Evolutionary conservation across 2,797 vertebrate genomes (phyloP), one percentile per base, ranked within the genome.

Genomic region (Lithobates sylvaticus): DNA sequence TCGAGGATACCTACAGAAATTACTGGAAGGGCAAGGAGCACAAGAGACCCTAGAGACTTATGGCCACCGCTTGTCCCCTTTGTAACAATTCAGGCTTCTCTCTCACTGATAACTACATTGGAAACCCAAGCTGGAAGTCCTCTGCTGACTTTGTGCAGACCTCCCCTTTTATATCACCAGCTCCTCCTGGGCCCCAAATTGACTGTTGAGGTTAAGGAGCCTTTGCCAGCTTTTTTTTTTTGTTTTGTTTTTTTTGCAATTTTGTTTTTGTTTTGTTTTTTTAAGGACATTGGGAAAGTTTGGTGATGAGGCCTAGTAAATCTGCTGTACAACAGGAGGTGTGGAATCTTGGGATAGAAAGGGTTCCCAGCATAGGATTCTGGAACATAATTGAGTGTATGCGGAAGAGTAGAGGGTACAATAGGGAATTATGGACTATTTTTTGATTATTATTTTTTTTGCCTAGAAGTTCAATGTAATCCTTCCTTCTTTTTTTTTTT

Each of bases 1-100:
- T 99, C 69, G 90, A 97, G 50, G 88, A 91, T 5, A 90, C 94
- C 0, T 99, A 99, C 29, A 81, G 88, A 77, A 95, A 95, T 72
- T 99, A 99, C 88, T 95, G 96, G 96, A 93, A 91, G 88, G 94
- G 90, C 2, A 95, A 94, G 84, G 89, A 88, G 39, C 91, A 91
- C 0, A 88, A 82, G 86, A 93, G 89, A 79, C 89, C 90, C 58
- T 91, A 94, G 58, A 0, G 2, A 36, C 13, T 54, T 13, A 18
- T 54, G 50, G 16, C 39, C 87, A 88, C 13, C 1, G 67, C 23
- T 26, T 12, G 78, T 42, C 27, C 68, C 44, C 67, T 10, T 77
- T 61, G 47, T 79, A 36, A 42, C 54, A 18, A 12, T 13, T 8
- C 64, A 3, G 3, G 3, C 26, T 69, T 64, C 74, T 3, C 32